Conservation (phyloP, 2,797 vertebrate genomes). For the Etheostoma perlongum region DNA sequence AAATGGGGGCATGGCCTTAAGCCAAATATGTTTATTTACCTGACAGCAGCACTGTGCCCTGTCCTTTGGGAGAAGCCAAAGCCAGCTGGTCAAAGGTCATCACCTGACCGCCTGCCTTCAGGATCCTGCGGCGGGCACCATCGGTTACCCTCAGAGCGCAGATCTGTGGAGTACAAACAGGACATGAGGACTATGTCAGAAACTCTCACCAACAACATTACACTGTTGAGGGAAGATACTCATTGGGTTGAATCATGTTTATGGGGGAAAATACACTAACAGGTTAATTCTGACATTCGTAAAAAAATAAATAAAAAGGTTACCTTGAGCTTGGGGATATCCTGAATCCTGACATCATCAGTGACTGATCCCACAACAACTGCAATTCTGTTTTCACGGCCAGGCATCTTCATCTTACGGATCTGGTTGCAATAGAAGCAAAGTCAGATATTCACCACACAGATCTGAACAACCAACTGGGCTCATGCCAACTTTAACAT, state of each 20-base stretch:
- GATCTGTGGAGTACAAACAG: conserved; percentile 73
- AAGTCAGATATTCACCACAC: not conserved
- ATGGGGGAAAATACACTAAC: no score
- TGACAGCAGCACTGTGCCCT: conserved; percentile 92
- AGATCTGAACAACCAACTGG: not conserved
- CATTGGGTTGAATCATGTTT: not conserved
- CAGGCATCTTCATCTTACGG: conserved; percentile 91
- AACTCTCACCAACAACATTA: not conserved
- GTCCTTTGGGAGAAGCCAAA: conserved; percentile 91
- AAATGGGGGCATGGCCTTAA: no score
- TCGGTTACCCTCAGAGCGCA: conserved; percentile 90
- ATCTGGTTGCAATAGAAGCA: conserved; percentile 78
- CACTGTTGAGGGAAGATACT: not conserved
- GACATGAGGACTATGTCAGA: not conserved
- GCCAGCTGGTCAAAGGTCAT: conserved; percentile 96
- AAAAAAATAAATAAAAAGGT: not conserved
- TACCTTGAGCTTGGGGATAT: conserved; percentile 94
- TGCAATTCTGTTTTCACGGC: conserved; percentile 90
- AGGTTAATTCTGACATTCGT: not conserved
- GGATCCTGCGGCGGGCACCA: conserved; percentile 89
- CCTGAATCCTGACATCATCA: conserved; percentile 92
- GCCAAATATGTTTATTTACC: conserved; percentile 76
- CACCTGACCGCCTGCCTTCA: conserved; percentile 91
- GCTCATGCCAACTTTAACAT: not conserved
- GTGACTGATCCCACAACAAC: conserved; percentile 94